Percentiles rank a stretch among this genome's conserved stretches.
These are phyloP conservation scores for Echiichthys vipera DNA, from an alignment of 2,797 vertebrate species.

Conservation along the genomic window DNA sequence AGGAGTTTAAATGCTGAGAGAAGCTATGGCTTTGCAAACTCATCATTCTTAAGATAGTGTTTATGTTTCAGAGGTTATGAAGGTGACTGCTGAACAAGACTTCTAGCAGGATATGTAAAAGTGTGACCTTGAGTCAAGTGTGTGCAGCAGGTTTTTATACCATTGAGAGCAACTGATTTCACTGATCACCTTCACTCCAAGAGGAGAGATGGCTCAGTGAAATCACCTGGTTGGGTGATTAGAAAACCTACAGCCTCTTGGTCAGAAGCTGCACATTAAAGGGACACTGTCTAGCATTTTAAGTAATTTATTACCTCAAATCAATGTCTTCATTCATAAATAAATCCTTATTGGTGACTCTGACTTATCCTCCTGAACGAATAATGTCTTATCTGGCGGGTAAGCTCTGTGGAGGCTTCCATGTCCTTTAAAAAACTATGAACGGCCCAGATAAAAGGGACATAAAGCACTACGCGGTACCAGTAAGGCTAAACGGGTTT, in stretches of 20 bases:
- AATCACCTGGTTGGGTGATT: conserved; percentile 37
- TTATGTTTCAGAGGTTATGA: not conserved
- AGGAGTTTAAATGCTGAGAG: conserved; percentile 81
- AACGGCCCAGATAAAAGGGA: too few relatives aligned
- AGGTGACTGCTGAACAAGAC: not conserved
- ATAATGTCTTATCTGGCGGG: too few relatives aligned
- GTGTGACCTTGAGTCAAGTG: not conserved
- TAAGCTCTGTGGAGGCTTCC: too few relatives aligned
- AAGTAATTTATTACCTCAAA: too few relatives aligned
- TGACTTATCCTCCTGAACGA: too few relatives aligned
- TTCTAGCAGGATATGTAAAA: not conserved
- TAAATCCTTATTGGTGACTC: too few relatives aligned
- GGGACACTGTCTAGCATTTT: too few relatives aligned
- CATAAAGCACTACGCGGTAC: too few relatives aligned
- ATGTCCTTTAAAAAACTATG: too few relatives aligned
- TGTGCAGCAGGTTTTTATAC: conserved; percentile 12
- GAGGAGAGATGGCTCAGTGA: not conserved
- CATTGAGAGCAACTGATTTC: conserved; percentile 17
- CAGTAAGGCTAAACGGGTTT: too few relatives aligned
- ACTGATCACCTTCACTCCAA: conserved; percentile 11
- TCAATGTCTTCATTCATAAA: too few relatives aligned
- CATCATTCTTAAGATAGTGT: conserved; percentile 1
- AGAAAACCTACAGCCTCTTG: not conserved
- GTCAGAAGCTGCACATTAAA: not conserved
- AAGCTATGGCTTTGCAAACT: not conserved